These are phyloP conservation scores for Megalurothrips usitatus DNA, from an alignment of 2,888 invertebrate genomes.

Conservation along the genomic window DNA sequence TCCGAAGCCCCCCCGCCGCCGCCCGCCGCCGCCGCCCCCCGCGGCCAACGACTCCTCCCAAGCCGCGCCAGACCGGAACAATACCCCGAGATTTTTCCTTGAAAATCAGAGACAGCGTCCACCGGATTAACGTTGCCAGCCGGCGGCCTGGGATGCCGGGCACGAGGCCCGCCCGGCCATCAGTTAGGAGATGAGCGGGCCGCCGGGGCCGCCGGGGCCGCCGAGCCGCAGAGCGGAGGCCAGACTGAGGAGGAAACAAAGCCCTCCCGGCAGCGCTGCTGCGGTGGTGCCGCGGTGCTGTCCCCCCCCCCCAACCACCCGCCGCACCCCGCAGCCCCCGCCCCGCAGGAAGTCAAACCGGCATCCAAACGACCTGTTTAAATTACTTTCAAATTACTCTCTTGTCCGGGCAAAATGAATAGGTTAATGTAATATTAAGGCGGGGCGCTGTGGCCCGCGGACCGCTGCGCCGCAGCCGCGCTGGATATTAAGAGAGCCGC, in stretches of 20 bases:
- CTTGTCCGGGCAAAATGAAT: conserved; percentile 2
- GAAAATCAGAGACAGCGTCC: too few species aligned
- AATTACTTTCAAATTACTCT: conserved; percentile 11
- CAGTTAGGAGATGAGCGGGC: conserved; percentile 4
- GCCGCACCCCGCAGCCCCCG: not conserved
- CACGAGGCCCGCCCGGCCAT: not conserved
- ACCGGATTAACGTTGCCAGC: too few species aligned
- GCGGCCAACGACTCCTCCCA: too few species aligned
- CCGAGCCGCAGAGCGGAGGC: not conserved
- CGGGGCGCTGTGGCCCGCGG: not conserved
- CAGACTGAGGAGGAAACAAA: not conserved
- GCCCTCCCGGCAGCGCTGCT: not conserved
- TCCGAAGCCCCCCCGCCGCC: too few species aligned
- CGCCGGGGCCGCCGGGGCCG: too few species aligned
- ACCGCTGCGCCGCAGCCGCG: not conserved
- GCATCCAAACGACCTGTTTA: conserved; percentile 1
- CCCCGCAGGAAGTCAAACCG: not conserved
- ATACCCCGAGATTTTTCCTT: too few species aligned
- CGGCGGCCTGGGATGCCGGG: not conserved
- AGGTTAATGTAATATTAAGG: conserved; percentile 6
- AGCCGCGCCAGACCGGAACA: too few species aligned
- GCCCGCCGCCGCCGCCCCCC: too few species aligned
- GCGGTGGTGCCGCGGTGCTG: too few species aligned
- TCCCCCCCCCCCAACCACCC: not conserved
- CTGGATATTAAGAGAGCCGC: not conserved